Percentiles rank a stretch among this genome's conserved stretches.
Conservation (phyloP, 2,113 vertebrate genomes). For the Hippotragus niger region DNA sequence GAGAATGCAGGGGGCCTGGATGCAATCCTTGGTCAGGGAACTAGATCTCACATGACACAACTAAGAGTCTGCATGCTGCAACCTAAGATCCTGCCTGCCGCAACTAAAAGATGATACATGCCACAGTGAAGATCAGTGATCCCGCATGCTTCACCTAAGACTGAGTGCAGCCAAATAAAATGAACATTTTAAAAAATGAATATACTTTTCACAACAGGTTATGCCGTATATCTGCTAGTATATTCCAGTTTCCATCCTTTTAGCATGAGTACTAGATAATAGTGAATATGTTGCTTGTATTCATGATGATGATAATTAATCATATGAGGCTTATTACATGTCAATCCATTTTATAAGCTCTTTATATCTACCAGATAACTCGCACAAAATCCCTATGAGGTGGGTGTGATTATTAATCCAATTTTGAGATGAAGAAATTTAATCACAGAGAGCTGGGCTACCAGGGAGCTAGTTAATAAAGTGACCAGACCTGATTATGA, state of each 20-base stretch:
- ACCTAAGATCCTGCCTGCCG: background rate
- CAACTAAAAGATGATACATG: background rate
- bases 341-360: background rate
- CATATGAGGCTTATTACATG: background rate
- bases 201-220: background rate
- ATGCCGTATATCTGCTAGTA: background rate
- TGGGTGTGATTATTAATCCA: background rate
- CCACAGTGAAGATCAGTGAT: background rate
- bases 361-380: slow-evolving; percentile 7
- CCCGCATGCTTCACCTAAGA: background rate
- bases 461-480: background rate
- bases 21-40: background rate
- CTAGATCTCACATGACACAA: background rate
- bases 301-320: background rate
- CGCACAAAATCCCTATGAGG: background rate
- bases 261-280: background rate
- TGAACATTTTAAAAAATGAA: background rate
- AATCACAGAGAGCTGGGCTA: background rate
- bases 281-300: background rate
- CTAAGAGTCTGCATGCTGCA: background rate
- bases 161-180: background rate
- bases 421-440: slow-evolving; percentile 38
- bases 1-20: background rate
- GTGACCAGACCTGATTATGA: slow-evolving; percentile 68
- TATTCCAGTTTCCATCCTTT: background rate